Conservation (phyloP, 2,888 invertebrate species). For the Chironomus riparius region DNA sequence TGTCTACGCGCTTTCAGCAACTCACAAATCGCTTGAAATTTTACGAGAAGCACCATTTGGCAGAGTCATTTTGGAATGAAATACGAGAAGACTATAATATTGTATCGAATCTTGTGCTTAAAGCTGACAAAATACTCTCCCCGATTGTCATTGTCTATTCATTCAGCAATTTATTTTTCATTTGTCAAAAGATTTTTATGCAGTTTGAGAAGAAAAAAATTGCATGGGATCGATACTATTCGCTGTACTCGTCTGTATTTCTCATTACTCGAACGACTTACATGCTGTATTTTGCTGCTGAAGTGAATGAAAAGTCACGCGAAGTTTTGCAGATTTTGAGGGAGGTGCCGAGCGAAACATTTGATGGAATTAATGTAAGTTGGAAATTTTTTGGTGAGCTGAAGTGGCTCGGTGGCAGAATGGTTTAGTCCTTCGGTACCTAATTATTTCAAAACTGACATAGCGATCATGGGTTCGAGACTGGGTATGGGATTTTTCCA, state of each 20-base stretch:
- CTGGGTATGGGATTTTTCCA: too few relatives aligned
- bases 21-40: constrained; percentile 17
- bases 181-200: constrained; percentile 13
- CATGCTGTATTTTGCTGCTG: constrained; percentile 1
- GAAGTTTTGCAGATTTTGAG: constrained; percentile 3
- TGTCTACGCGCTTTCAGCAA: constrained; percentile 11
- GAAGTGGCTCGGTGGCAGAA: too few relatives aligned
- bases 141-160: constrained; percentile 13
- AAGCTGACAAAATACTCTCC: neutral
- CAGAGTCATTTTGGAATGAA: constrained; percentile 20
- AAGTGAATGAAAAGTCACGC: constrained; percentile 1
- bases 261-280: neutral
- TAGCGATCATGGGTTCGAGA: too few relatives aligned
- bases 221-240: constrained; percentile 14
- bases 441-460: too few relatives aligned
- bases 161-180: constrained; percentile 15
- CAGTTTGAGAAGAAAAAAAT: neutral
- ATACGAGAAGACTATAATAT: constrained; percentile 12
- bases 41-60: neutral
- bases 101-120: neutral
- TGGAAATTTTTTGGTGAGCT: neutral
- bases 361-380: constrained; percentile 9
- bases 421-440: too few relatives aligned
- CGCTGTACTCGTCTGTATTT: constrained; percentile 7
- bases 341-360: constrained; percentile 6